Percentiles rank a stretch among this genome's conserved stretches.
Conservation (phyloP, 2,888 invertebrate genomes). For the Plemyria rubiginata region DNA sequence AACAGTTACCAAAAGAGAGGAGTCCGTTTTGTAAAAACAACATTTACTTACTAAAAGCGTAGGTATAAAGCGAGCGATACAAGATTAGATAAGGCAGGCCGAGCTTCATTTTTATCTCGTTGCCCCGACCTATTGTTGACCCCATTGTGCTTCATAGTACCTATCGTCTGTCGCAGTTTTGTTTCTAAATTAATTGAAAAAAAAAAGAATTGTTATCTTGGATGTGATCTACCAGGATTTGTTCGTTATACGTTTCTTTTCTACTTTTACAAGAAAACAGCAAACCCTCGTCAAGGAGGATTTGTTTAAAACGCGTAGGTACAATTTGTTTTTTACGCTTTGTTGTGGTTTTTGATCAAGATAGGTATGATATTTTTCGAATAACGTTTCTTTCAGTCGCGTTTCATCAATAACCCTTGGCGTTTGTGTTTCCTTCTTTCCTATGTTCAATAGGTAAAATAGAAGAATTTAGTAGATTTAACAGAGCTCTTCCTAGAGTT, state of each 20-base stretch:
- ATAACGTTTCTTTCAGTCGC: slow-evolving; percentile 45
- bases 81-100: slow-evolving; percentile 28
- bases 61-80: slow-evolving; percentile 29
- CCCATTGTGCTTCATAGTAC: slow-evolving; percentile 26
- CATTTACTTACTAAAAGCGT: slow-evolving; percentile 24
- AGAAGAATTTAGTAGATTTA: too few relatives aligned
- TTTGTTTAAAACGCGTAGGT: slow-evolving; percentile 74
- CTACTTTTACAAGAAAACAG: slow-evolving; percentile 67
- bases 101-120: slow-evolving; percentile 32
- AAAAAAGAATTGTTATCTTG: slow-evolving; percentile 60
- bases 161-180: slow-evolving; percentile 38
- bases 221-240: slow-evolving; percentile 74
- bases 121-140: slow-evolving; percentile 32
- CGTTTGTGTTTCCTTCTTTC: background rate
- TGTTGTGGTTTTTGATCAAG: slow-evolving; percentile 77
- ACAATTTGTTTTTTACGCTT: slow-evolving; percentile 78
- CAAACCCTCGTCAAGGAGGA: slow-evolving; percentile 80
- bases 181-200: slow-evolving; percentile 61
- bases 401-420: slow-evolving; percentile 34
- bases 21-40: slow-evolving; percentile 22
- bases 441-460: too few relatives aligned
- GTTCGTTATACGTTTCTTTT: slow-evolving; percentile 73
- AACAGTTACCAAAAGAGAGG: slow-evolving; percentile 14
- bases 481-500: too few relatives aligned
- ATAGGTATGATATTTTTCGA: slow-evolving; percentile 50